Base-by-base conservation (phyloP, 1,140 invertebrate species). In the Bursaphelenchus mucronatus region DNA sequence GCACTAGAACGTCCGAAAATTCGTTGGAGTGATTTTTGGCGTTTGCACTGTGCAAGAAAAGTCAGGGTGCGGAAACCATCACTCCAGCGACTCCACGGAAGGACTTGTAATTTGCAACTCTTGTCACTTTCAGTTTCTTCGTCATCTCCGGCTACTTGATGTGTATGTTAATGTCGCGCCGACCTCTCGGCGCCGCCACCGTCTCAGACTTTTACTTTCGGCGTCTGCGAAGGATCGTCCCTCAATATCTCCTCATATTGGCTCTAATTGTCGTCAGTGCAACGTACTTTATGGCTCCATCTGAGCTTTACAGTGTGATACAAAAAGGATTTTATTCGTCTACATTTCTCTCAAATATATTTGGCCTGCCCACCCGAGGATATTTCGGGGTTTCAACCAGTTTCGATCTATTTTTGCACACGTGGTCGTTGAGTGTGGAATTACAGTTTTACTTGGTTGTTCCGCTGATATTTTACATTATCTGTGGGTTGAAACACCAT, bases 101-200 rank as follows among this genome's bases (percentile, higher is more conserved):
- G 5, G 30, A 5, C 30, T 30, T 3, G 5, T 30, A 30, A 30
- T 30, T 30, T 1, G 30, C 5, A 30, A 30, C 30, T 5, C 5
- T 30, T 5, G 2, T 5, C 13, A 4, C 57, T 59, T 50, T 59
- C 45, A 59, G 57, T 11, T 59, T 59, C 57, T 59, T 59, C 40
- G 13, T 30, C 13, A 59, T 59, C 40, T 59, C 57, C 21, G 57
- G 57, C 21, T 59, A 59, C 40, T 17, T 59, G 57, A 59, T 59
- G 57, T 17, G 11, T 7, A 40, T 13, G 41, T n/a, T 59, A 11
- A 13, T 59, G 40, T 17, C 11, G 3, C 15, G 30, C 11, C 11
- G 11, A 45, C 30, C 30, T 30, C 30, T 30, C 30, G 5, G 40
- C 10, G 5, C 40, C 2, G 45, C 1, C 1, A 3, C 41, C 41